Base-by-base conservation (phyloP, 2,113 vertebrate genomes). In the Hyaena hyaena region DNA sequence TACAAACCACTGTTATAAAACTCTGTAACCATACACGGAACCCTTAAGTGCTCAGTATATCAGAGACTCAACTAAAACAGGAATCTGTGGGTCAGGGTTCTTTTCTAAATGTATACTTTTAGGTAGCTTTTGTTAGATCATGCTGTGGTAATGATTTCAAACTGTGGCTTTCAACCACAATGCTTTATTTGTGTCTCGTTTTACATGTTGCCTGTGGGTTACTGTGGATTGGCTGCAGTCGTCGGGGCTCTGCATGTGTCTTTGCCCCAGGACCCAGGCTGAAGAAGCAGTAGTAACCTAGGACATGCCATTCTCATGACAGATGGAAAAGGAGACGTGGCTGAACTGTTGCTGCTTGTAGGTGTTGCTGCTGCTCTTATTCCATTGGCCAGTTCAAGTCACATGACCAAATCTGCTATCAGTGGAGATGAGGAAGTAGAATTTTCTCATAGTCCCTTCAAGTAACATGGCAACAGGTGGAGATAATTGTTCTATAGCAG, bases 1-100 rank as follows among this genome's bases (percentile, higher is more conserved):
- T 95, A 19, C 61, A 77, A 88, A 48, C 53, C 35, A 68, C 14
- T 69, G 23, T 90, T 82, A 95, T 58, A 65, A 93, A 93, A 50
- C 12, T 86, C 48, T 50, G 80, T 79, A 61, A 65, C 6, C 7
- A 0, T 39, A 33, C 50, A n/a, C 2, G 19, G 19, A 88, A 79
- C 45, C n/a, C 23, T n/a, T 33, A n/a, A 15, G 35, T 74, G 55
- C 33, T 88, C 55, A 85, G 26, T 63, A 45, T 76, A 45, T 61
- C 17, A 23, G 55, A 77, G 66, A 74, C 1, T 80, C 48, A 31
- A 73, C 65, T 87, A 39, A 83, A 88, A 43, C 53, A 55, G 77
- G 69, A 39, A 24, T 83, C 5, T 94, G 63, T 83, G 39, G 63
- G 33, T 77, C 26, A 77, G 39, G 14, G 45, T 76, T 26, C n/a